Base-by-base conservation (phyloP, 2,888 invertebrate species). In the Drosophila barbarae region DNA sequence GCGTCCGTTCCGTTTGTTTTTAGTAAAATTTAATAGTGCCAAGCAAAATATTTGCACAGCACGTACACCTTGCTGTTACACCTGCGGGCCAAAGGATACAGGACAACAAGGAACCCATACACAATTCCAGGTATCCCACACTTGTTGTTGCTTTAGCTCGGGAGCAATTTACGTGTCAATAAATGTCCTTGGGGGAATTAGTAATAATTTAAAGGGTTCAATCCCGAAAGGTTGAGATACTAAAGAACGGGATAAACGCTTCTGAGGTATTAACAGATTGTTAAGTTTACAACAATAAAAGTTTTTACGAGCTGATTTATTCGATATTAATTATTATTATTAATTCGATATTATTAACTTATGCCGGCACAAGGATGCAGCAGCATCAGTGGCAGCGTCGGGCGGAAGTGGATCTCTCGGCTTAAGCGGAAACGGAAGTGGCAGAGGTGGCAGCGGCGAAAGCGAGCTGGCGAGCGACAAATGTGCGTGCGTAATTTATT, bases 1-100 rank as follows among this genome's bases (percentile, higher is more conserved):
- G 10, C 8, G 51, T 55, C 28, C 46, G 2, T 46, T 46, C 66
- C 66, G 63, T 73, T 79, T 77, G 72, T 72, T 76, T 74, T 77
- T 79, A 76, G 50, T 79, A 71, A 82, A 75, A 74, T 83, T 79
- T 72, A 78, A 86, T 82, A 76, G 86, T 83, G 79, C 59, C 76
- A 74, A 68, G 50, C 69, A 73, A 77, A 85, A 85, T 86, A 82
- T 85, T 86, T 80, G 76, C 79, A 76, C 86, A 83, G 72, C 73
- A 70, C 73, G 77, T 68, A 70, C 72, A 65, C 70, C 63, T 69
- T 39, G 54, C 13, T 46, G 46, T 18, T 59, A 58, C 64, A 73
- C 74, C 84, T 76, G 70, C 54, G 57, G 79, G 77, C 64, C 73
- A 59, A 61, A 15, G 28, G 47, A 59, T n/a, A 32, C 36, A 44